These are phyloP conservation scores for Osmerus eperlanus DNA, from an alignment of 2,113 vertebrate species.

Conservation along the genomic window DNA sequence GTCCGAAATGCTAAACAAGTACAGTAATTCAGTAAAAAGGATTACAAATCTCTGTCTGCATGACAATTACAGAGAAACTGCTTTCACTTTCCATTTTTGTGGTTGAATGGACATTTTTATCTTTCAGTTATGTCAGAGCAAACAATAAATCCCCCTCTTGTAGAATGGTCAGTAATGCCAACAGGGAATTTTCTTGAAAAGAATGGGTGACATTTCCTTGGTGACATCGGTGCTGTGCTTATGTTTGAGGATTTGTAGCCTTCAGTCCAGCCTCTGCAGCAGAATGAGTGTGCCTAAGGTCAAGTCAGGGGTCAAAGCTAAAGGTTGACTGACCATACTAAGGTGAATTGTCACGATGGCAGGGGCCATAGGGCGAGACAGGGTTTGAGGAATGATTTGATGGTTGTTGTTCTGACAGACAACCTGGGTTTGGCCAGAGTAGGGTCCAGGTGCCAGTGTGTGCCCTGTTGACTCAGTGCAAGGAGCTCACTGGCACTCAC, in stretches of 20 bases:
- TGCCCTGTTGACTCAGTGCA: constrained; percentile 39
- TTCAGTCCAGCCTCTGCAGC: too few relatives aligned
- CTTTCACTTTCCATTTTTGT: not conserved
- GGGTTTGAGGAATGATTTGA: constrained; percentile 14
- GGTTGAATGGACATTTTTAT: not conserved
- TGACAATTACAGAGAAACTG: not conserved
- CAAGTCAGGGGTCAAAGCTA: too few relatives aligned
- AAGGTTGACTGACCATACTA: too few relatives aligned
- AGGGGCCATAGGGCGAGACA: not conserved
- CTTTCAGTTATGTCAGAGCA: not conserved
- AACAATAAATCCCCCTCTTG: not conserved
- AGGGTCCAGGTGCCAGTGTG: constrained; percentile 42
- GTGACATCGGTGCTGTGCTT: too few relatives aligned
- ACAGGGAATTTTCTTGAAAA: not conserved
- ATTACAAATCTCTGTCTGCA: not conserved
- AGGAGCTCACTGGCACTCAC: constrained; percentile 14
- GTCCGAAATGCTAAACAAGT: too few relatives aligned
- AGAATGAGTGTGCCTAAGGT: too few relatives aligned
- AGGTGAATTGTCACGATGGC: not conserved
- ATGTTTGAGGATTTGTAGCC: too few relatives aligned
- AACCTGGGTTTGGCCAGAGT: constrained; percentile 17
- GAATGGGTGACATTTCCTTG: not conserved
- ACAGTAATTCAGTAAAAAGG: too few relatives aligned
- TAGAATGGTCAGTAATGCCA: not conserved
- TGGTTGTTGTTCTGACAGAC: constrained; percentile 12